Evolutionary conservation across 2,113 vertebrate species (phyloP).

Genomic region (Phrynosoma blainvillii): DNA sequence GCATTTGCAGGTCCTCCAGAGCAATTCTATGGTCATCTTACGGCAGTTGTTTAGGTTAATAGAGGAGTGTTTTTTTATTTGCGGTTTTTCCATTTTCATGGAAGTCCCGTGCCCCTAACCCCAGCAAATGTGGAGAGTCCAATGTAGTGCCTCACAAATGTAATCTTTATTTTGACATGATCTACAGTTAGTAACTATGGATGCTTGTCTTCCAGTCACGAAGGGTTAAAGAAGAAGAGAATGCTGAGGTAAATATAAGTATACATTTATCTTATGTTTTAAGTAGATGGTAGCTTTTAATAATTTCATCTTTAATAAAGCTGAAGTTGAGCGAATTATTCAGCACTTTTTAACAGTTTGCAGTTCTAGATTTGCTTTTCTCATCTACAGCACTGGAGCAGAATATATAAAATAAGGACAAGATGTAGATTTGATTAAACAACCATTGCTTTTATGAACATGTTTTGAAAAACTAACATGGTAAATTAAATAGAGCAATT

Average conservation of each 20-base stretch:
- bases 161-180: not conserved
- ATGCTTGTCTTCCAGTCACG: conserved; percentile 85
- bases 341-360: not conserved
- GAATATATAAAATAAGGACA: not conserved
- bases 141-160: not conserved
- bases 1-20: no score
- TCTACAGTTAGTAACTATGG: conserved; percentile 49
- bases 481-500: not conserved
- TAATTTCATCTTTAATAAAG: not conserved
- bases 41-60: no score
- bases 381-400: not conserved
- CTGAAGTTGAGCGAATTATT: not conserved
- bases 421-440: not conserved
- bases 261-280: conserved; percentile 4
- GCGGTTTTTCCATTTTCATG: no score
- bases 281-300: conserved; percentile 9
- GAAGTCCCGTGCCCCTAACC: no score
- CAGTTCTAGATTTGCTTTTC: not conserved
- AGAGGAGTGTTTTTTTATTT: no score
- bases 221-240: conserved; percentile 89
- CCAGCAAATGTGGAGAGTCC: no score
- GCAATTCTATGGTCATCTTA: no score
- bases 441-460: not conserved
- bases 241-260: conserved; percentile 74
- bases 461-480: not conserved